A percentile compares a stretch with the other conserved stretches of the same genome.
phyloP scores from a whole-genome alignment of 2,113 vertebrate genomes.

The Stegostoma tigrinum region DNA sequence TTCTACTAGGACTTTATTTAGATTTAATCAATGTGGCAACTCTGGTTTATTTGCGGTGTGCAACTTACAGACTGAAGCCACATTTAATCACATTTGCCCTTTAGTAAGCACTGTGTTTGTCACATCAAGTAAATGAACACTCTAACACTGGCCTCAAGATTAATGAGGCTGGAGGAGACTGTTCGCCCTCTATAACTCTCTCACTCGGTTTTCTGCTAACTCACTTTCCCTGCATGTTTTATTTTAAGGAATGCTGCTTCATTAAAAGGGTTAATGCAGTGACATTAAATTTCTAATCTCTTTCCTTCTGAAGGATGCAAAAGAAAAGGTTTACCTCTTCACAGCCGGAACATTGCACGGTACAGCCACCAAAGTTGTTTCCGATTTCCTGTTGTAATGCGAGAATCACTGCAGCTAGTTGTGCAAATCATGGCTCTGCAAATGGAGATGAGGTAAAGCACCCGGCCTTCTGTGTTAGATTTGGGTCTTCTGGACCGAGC shows the following conservation, averaged over 20 bases:
- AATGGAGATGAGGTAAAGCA: too few species aligned
- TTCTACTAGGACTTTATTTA: background rate
- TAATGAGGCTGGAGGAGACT: background rate
- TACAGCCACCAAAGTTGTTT: too few species aligned
- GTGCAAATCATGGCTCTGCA: too few species aligned
- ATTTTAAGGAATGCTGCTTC: background rate
- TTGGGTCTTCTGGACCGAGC: too few species aligned
- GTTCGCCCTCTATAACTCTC: background rate
- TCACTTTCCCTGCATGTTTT: background rate
- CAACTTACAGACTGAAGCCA: background rate
- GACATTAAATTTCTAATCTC: background rate
- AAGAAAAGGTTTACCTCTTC: too few species aligned
- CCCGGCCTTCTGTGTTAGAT: too few species aligned
- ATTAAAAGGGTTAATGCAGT: background rate
- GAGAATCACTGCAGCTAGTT: too few species aligned
- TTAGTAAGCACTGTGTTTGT: background rate
- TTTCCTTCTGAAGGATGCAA: background rate
- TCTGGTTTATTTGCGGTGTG: background rate
- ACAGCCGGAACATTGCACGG: too few species aligned
- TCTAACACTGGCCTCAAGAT: background rate
- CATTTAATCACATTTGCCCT: background rate
- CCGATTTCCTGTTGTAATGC: too few species aligned
- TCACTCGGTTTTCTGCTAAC: background rate
- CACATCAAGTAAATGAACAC: background rate
- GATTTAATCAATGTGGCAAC: background rate